Evolutionary conservation across 2,797 vertebrate species (phyloP).

Genomic region (Ptychadena robeensis): DNA sequence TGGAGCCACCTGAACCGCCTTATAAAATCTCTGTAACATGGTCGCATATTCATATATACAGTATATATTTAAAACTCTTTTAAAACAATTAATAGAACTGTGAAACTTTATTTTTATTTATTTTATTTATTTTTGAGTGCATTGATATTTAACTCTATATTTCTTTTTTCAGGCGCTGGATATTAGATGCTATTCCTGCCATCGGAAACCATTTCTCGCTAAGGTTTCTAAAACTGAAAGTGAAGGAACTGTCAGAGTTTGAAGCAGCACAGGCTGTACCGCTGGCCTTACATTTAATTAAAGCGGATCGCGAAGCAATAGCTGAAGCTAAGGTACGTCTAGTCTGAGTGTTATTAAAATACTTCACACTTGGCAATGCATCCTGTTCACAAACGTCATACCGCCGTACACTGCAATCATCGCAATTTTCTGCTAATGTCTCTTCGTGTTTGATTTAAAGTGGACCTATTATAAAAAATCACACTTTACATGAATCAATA

Average conservation of each 20-base stretch:
- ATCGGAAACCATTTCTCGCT: conserved; percentile 75
- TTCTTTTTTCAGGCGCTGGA: conserved; percentile 74
- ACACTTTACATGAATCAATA: not conserved
- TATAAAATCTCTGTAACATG: too few species aligned
- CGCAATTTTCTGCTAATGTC: not conserved
- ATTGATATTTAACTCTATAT: not conserved
- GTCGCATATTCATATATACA: too few species aligned
- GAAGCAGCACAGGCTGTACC: conserved; percentile 76
- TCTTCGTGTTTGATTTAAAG: not conserved
- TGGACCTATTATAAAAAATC: not conserved
- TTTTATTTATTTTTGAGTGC: too few species aligned
- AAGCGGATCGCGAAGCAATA: conserved; percentile 75
- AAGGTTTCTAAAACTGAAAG: conserved; percentile 79
- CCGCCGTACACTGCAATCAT: not conserved
- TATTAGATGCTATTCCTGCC: conserved; percentile 78
- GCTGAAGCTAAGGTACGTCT: conserved; percentile 66
- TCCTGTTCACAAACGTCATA: not conserved
- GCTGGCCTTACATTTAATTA: conserved; percentile 75
- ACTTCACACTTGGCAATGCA: conserved; percentile 24
- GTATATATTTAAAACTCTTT: too few species aligned
- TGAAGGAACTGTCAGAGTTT: conserved; percentile 71
- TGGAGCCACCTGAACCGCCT: too few species aligned
- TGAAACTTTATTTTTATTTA: too few species aligned
- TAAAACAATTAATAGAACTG: too few species aligned
- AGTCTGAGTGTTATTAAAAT: conserved; percentile 2